Evolutionary conservation across 2,888 invertebrate genomes (phyloP), one percentile per base, ranked within the genome.

Genomic region (Ametastegia equiseti): DNA sequence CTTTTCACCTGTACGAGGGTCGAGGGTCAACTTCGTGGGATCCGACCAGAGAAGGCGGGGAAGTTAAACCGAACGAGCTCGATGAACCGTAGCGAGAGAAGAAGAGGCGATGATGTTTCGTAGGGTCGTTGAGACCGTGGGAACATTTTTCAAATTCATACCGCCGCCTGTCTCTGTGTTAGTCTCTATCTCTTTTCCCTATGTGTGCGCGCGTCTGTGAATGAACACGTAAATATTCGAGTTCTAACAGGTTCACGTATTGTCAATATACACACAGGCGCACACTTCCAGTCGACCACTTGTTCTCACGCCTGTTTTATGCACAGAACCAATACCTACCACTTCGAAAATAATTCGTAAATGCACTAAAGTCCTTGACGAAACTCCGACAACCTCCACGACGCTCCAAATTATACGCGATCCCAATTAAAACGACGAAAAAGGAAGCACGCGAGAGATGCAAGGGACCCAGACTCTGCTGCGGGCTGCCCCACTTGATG

Each of bases 61-160:
- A 11, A 39, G n/a, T 39, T 39, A 39, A 54, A 54, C n/a, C n/a
- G 5, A n/a, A 67, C 39, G 36, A 67, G 30, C 47, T 42, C 71
- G 73, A 54, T 73, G 54, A 73, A 50, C 73, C 54, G 27, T 27
- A 45, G 23, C 73, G 47, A 73, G 30, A 39, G 19, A 82, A 81
- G n/a, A n/a, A n/a, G n/a, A n/a, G n/a, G 81, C 82, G 85, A 86
- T 83, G 84, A 87, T 60, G 30, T 60, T 85, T 87, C 86, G 79
- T 71, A 81, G 81, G 84, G 82, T 84, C 84, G 82, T 84, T 83
- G 81, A 81, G 86, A 90, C 88, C 90, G 89, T 91, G 90, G 87
- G 90, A 91, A 90, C 90, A 91, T 91, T 88, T 88, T 91, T 87
- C 86, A 85, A 78, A 78, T 60, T 60, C 77, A 78, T 78, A 60